Conservation (phyloP, 2,797 vertebrate genomes). For the Sebastes vulpes region DNA sequence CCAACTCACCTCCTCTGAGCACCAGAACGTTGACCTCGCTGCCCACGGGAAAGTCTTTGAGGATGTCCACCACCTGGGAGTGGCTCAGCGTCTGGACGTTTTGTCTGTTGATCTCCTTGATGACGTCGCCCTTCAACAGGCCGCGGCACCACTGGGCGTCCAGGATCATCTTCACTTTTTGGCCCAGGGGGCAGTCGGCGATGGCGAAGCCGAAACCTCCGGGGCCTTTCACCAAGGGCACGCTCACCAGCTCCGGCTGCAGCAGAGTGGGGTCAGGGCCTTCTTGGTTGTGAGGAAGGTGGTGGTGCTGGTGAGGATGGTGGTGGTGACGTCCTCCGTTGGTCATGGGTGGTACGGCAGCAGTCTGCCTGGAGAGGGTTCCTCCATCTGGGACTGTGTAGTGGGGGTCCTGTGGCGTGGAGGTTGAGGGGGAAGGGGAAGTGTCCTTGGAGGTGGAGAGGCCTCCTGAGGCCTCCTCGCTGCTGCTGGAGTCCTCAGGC, state of each 20-base stretch:
- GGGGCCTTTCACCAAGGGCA: conserved; percentile 93
- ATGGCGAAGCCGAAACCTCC: conserved; percentile 98
- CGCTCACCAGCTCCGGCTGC: conserved; percentile 92
- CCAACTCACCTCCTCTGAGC: conserved; percentile 91
- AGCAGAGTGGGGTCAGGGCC: conserved; percentile 88
- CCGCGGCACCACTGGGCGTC: conserved; percentile 98
- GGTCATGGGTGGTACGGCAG: conserved; percentile 78
- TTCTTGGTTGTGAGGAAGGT: conserved; percentile 76
- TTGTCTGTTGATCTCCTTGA: conserved; percentile 96
- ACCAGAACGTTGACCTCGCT: conserved; percentile 94
- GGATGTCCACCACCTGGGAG: conserved; percentile 96
- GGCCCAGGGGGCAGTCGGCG: conserved; percentile 94
- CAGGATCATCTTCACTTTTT: conserved; percentile 99
- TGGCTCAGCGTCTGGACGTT: conserved; percentile 95
- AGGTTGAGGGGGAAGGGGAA: conserved; percentile 80
- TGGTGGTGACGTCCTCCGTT: conserved; percentile 86
- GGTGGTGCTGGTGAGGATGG: conserved; percentile 47
- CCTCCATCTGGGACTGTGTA: conserved; percentile 79
- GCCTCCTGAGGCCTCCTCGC: conserved; percentile 78
- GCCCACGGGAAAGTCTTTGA: conserved; percentile 95
- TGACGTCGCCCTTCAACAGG: conserved; percentile 95
- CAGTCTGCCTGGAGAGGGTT: conserved; percentile 83
- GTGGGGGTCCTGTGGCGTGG: conserved; percentile 85
- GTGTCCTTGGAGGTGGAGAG: conserved; percentile 86
- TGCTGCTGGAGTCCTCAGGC: conserved; percentile 88